Base-by-base conservation (phyloP, 2,888 invertebrate species). In the Eurytoma adleriae region DNA sequence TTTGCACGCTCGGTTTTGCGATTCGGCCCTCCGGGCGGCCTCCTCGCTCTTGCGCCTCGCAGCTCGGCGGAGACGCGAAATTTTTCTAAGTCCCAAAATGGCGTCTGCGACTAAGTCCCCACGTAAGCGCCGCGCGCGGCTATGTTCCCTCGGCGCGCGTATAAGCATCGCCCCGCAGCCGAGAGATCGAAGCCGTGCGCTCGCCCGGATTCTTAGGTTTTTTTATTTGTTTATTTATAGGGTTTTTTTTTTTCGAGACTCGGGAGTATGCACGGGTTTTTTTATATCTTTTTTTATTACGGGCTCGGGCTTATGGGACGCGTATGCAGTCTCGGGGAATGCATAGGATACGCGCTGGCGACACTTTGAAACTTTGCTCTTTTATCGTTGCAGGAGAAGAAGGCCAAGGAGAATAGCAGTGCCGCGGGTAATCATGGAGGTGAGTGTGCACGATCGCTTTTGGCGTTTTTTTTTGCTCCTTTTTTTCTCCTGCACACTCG, bases 81-180 rank as follows among this genome's bases (percentile, higher is more conserved):
- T 91, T 93, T 93, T 93, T 93, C 93, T 93, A 95, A 95, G 95
- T 95, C 95, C 95, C 94, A 95, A 95, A 95, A 96, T 96, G 96
- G 96, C 96, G 96, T 94, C 95, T 94, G 93, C 93, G 93, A 77
- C 83, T 82, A 82, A 82, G 82, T 82, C 78, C 82, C 79, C 79
- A 78, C 80, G 80, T 80, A 82, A 78, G 77, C 79, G 81, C 72
- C 20, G 18, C 52, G 57, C 59, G 74, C 74, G 72, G 61, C 74
- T 52, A 70, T 71, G 27, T 64, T 67, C 56, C 48, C 50, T 40
- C 56, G 48, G 52, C 56, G 66, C 24, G 62, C 12, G 57, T 20
- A 27, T 52, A 27, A 50, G 52, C n/a, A 30, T 14, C 67, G 16
- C 18, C 3, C 18, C 20, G 10, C 48, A 18, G 61, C 18, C 64